Evolutionary conservation across 2,888 invertebrate genomes (phyloP).

Genomic region (Eupithecia exiguata): DNA sequence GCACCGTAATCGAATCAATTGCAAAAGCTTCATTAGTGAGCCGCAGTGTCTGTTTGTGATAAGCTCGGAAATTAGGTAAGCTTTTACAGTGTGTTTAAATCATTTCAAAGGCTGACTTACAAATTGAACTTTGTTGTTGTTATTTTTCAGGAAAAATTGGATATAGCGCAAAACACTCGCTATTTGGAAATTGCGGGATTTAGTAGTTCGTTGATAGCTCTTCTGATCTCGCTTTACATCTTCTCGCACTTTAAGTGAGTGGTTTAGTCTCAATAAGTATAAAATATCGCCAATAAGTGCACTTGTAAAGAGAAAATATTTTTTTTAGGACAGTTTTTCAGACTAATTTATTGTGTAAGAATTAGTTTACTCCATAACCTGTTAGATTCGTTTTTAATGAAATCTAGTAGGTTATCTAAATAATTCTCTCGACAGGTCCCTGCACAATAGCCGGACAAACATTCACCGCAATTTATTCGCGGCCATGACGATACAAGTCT

Average conservation of each 20-base stretch:
- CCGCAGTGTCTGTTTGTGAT: neutral
- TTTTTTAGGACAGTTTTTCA: too few species aligned
- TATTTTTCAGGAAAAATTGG: slow-evolving; percentile 83
- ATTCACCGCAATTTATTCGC: slow-evolving; percentile 94
- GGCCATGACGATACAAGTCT: slow-evolving; percentile 91
- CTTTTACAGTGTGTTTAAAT: neutral
- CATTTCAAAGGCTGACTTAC: neutral
- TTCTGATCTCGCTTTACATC: slow-evolving; percentile 90
- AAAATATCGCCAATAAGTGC: neutral
- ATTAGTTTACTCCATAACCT: neutral
- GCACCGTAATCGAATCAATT: neutral
- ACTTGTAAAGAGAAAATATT: neutral
- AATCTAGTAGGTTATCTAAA: neutral
- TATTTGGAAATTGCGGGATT: slow-evolving; percentile 93
- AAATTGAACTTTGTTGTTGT: neutral
- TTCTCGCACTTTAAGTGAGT: slow-evolving; percentile 92
- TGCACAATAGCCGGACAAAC: slow-evolving; percentile 92
- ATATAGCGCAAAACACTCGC: slow-evolving; percentile 88
- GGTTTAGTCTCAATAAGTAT: neutral
- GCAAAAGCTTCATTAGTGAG: neutral
- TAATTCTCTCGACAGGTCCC: slow-evolving; percentile 78
- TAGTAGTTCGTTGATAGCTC: slow-evolving; percentile 89
- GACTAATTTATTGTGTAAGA: neutral
- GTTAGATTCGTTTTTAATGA: neutral
- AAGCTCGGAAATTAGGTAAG: neutral